phyloP scores from a whole-genome alignment of 2,113 vertebrate species.

The Mugil cephalus region DNA sequence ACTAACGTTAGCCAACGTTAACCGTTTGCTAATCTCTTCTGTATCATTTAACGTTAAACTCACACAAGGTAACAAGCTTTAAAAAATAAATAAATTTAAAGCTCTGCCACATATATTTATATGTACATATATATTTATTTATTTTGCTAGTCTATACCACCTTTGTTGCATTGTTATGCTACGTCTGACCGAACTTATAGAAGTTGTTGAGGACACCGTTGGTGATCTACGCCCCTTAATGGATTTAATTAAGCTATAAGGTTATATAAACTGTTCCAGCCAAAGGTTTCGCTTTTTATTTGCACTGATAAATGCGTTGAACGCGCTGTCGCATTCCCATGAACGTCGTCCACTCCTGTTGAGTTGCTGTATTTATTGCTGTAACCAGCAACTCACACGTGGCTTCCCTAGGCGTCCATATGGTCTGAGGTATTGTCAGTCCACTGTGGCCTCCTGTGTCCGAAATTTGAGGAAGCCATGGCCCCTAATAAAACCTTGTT shows the following conservation, averaged over 20 bases:
- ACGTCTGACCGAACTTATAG: background rate
- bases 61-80: conserved; percentile 2
- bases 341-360: background rate
- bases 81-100: background rate
- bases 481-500: background rate
- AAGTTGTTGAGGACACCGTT: background rate
- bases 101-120: too few species aligned
- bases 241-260: background rate
- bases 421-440: conserved; percentile 43
- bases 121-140: too few species aligned
- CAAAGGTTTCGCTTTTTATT: background rate
- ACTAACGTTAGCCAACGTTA: background rate
- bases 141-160: too few species aligned
- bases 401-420: conserved; percentile 53
- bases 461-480: conserved; percentile 1
- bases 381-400: conserved; percentile 57
- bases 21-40: background rate
- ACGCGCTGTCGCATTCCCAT: background rate
- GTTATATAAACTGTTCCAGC: conserved; percentile 8
- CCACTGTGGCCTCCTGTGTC: conserved; percentile 28
- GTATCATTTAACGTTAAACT: background rate
- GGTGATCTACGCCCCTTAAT: background rate
- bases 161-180: too few species aligned
- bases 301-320: background rate
- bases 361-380: conserved; percentile 10